These are phyloP conservation scores for Chroicocephalus ridibundus DNA, from an alignment of 2,113 vertebrate genomes.

Conservation along the genomic window DNA sequence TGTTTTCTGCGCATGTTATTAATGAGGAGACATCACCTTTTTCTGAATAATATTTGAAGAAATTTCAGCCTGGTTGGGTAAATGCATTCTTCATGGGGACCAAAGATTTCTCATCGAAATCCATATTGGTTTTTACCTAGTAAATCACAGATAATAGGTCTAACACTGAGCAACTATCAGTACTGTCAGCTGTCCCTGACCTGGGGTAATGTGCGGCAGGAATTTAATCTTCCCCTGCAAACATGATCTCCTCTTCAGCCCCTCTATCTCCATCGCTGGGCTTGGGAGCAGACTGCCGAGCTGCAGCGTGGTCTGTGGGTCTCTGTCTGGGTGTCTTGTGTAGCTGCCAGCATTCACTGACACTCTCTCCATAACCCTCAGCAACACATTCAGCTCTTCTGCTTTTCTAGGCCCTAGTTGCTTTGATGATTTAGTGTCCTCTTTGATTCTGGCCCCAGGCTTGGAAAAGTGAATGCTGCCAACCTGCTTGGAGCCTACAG, in stretches of 20 bases:
- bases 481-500: constrained; percentile 33
- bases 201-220: not conserved
- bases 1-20: not conserved
- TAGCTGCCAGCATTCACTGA: not conserved
- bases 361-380: not conserved
- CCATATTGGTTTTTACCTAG: not conserved
- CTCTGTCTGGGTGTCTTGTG: not conserved
- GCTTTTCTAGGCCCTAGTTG: not conserved
- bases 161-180: not conserved
- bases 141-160: not conserved
- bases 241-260: not conserved
- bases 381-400: not conserved
- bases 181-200: not conserved
- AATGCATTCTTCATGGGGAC: not conserved
- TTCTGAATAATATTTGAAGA: not conserved
- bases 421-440: not conserved
- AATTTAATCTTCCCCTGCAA: not conserved
- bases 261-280: accelerated
- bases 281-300: not conserved
- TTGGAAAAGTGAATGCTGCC: constrained; percentile 35
- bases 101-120: not conserved
- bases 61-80: not conserved
- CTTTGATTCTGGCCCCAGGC: not conserved
- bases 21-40: not conserved
- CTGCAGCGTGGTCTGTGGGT: accelerated